A percentile compares a stretch with the other conserved stretches of the same genome.
These are phyloP conservation scores for Microctonus aethiopoides DNA, from an alignment of 2,888 invertebrate genomes.

Conservation along the genomic window DNA sequence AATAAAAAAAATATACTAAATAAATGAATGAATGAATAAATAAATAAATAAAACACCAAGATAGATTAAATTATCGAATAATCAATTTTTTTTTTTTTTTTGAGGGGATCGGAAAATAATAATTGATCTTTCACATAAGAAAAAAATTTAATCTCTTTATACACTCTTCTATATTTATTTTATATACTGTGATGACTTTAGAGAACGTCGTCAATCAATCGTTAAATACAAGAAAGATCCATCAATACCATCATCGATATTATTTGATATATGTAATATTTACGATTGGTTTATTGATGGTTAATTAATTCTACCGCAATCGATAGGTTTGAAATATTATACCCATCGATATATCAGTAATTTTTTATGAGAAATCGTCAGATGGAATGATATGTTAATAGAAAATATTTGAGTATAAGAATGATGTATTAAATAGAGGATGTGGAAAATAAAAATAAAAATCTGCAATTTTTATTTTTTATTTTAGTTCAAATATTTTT, in stretches of 20 bases:
- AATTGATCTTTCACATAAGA: conserved; percentile 5
- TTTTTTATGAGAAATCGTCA: too few relatives aligned
- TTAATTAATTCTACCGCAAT: conserved; percentile 17
- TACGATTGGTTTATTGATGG: not conserved
- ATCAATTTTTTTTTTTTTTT: conserved; percentile 8
- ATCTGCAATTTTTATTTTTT: too few relatives aligned
- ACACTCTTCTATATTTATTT: not conserved
- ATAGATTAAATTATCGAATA: conserved; percentile 16
- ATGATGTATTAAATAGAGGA: too few relatives aligned
- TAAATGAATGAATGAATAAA: conserved; percentile 3
- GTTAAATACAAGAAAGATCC: conserved; percentile 7
- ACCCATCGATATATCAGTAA: too few relatives aligned
- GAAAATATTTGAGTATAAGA: too few relatives aligned
- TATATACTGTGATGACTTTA: not conserved
- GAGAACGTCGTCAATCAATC: conserved; percentile 5
- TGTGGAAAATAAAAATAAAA: too few relatives aligned
- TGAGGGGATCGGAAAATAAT: not conserved
- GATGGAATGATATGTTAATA: too few relatives aligned
- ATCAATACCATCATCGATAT: conserved; percentile 16
- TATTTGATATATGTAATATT: not conserved
- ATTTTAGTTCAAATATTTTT: too few relatives aligned
- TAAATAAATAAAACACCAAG: not conserved
- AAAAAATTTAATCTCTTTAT: not conserved
- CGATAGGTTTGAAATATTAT: conserved; percentile 6
- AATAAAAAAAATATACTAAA: not conserved